phyloP scores from a whole-genome alignment of 2,888 invertebrate genomes.

The Serrognathus titanus region DNA sequence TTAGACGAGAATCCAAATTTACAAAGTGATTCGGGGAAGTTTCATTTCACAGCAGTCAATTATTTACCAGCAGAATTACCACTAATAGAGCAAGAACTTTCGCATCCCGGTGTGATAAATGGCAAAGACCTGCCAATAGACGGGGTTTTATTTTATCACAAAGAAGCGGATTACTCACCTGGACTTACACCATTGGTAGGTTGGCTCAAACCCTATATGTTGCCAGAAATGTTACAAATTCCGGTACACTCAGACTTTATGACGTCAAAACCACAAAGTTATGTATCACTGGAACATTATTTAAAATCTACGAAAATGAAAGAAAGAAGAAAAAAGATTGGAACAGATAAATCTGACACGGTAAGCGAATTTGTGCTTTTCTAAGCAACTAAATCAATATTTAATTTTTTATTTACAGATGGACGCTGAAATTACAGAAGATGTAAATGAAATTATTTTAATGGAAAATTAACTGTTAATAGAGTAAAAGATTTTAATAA shows the following conservation, averaged over 20 bases:
- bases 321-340: conserved; percentile 8
- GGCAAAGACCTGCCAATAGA: conserved; percentile 60
- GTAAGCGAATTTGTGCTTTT: not conserved
- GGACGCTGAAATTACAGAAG: not conserved
- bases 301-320: conserved; percentile 48
- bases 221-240: conserved; percentile 69
- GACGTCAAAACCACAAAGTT: conserved; percentile 50
- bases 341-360: conserved; percentile 7
- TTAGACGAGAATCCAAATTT: conserved; percentile 62
- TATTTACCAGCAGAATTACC: conserved; percentile 44
- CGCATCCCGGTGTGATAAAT: conserved; percentile 39
- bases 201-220: conserved; percentile 89
- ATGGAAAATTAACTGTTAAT: conserved; percentile 3
- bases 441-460: not conserved
- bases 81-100: conserved; percentile 50
- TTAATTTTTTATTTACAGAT: not conserved
- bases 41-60: conserved; percentile 51
- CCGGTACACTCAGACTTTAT: conserved; percentile 49
- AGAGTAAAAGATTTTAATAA: not conserved
- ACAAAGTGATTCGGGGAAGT: conserved; percentile 40
- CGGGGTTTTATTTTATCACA: conserved; percentile 90
- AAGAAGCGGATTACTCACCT: conserved; percentile 51
- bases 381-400: too few species aligned
- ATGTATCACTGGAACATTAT: conserved; percentile 52
- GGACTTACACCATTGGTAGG: conserved; percentile 84